Evolutionary conservation across 2,113 vertebrate genomes (phyloP).

Genomic region (Synchiropus splendidus): DNA sequence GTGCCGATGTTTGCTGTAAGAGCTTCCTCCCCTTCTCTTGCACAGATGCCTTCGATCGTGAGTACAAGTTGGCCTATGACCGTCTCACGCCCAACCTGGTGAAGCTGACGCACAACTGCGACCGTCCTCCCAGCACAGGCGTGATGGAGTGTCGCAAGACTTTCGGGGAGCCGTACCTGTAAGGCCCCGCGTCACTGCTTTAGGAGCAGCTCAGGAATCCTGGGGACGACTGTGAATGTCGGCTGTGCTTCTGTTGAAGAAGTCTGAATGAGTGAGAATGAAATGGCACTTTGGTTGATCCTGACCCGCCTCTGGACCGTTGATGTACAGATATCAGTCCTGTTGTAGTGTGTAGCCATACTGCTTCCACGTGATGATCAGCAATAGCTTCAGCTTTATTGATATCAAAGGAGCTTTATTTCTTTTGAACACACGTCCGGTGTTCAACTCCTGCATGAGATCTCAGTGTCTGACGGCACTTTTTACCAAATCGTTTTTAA

Average conservation of each 20-base stretch:
- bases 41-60: slow-evolving; percentile 91
- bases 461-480: not conserved
- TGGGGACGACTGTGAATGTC: slow-evolving; percentile 18
- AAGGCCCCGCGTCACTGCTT: slow-evolving; percentile 26
- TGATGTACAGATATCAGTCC: slow-evolving; percentile 30
- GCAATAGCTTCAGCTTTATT: slow-evolving; percentile 42
- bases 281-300: slow-evolving; percentile 26
- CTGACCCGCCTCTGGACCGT: slow-evolving; percentile 32
- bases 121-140: slow-evolving; percentile 85
- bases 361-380: slow-evolving; percentile 40
- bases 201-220: slow-evolving; percentile 47
- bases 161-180: slow-evolving; percentile 92
- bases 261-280: not conserved
- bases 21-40: not conserved
- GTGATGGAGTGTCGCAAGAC: slow-evolving; percentile 93
- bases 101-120: slow-evolving; percentile 91
- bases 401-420: slow-evolving; percentile 53
- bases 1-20: not conserved
- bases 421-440: slow-evolving; percentile 37
- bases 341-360: slow-evolving; percentile 34
- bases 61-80: slow-evolving; percentile 93
- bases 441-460: slow-evolving; percentile 1
- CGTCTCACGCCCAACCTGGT: slow-evolving; percentile 83
- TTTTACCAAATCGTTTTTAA: too few species aligned
- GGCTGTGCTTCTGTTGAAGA: not conserved